Evolutionary conservation across 2,113 vertebrate genomes (phyloP).

Genomic region (Dendrocopos noguchii): DNA sequence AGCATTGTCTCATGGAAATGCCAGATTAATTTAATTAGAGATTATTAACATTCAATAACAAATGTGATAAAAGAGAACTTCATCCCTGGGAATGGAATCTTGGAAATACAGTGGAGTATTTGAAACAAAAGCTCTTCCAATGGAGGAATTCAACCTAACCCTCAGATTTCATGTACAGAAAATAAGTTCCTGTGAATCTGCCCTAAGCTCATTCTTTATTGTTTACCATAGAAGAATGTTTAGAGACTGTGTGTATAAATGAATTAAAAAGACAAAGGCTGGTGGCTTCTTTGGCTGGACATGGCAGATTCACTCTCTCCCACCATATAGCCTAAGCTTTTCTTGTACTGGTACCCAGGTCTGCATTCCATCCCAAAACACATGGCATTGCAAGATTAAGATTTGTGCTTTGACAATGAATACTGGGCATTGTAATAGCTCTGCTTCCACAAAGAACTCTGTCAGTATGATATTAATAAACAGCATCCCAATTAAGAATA

Average conservation of each 20-base stretch:
- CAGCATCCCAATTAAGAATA: neutral
- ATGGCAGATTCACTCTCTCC: neutral
- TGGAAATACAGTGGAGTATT: neutral
- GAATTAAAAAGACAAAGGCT: constrained; percentile 6
- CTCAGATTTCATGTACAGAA: constrained; percentile 11
- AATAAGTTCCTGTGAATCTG: constrained; percentile 30
- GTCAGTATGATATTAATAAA: neutral
- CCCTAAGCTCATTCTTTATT: constrained; percentile 41
- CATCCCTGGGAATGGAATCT: neutral
- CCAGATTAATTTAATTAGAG: constrained; percentile 48
- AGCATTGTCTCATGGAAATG: neutral
- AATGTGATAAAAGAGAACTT: neutral
- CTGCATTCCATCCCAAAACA: neutral
- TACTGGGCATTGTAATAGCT: neutral
- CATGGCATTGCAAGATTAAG: neutral
- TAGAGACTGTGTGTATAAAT: constrained; percentile 48
- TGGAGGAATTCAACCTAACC: neutral
- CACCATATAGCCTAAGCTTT: neutral
- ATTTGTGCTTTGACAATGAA: neutral
- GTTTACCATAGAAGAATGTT: constrained; percentile 47
- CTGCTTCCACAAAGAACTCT: neutral
- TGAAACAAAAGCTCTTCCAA: neutral
- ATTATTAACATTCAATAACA: constrained; percentile 14
- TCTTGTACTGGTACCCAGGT: neutral
- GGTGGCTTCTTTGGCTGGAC: neutral